Conservation (phyloP, 2,113 vertebrate genomes). For the Chamaetylas fuelleborni region DNA sequence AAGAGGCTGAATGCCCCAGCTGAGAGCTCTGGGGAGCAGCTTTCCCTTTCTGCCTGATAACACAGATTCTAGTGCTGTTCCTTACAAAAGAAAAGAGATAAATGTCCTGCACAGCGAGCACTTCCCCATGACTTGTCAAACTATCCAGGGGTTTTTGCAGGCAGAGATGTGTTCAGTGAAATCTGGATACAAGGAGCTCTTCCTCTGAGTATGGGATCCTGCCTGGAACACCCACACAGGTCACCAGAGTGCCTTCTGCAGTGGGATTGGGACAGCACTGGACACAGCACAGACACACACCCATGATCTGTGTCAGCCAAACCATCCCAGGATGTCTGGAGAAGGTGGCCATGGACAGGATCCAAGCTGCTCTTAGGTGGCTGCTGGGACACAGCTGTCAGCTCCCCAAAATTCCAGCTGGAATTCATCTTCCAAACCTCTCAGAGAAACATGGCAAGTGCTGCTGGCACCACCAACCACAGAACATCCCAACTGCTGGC, state of each 20-base stretch:
- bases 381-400: neutral
- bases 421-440: neutral
- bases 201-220: neutral
- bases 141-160: neutral
- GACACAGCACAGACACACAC: neutral
- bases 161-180: neutral
- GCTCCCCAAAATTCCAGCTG: neutral
- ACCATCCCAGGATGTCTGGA: neutral
- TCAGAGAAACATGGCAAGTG: neutral
- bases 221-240: neutral
- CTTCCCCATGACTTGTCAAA: neutral
- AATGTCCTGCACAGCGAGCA: neutral
- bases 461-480: neutral
- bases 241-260: neutral
- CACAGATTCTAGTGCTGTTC: neutral
- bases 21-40: slow-evolving; percentile 14
- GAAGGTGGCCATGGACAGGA: neutral
- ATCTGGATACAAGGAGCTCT: neutral
- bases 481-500: neutral
- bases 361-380: neutral
- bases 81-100: neutral
- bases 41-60: slow-evolving; percentile 5
- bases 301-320: neutral
- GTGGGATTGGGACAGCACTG: accelerated
- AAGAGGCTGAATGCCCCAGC: slow-evolving; percentile 2